Conservation (phyloP, 2,888 invertebrate genomes). For the Anoncus sp. region DNA sequence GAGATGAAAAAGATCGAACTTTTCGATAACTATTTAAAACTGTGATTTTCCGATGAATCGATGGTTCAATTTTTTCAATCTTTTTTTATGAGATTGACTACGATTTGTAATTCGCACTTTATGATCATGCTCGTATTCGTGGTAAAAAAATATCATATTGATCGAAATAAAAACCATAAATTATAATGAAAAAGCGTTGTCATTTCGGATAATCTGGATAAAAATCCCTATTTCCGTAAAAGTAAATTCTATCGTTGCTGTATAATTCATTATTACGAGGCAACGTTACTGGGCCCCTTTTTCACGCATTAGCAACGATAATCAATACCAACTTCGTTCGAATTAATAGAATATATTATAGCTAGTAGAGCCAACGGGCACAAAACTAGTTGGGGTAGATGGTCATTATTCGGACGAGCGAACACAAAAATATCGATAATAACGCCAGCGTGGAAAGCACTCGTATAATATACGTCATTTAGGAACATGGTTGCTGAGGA, state of each 20-base stretch:
- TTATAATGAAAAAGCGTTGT: too few species aligned
- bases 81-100: too few species aligned
- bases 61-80: too few species aligned
- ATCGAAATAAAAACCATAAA: too few species aligned
- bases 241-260: neutral
- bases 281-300: neutral
- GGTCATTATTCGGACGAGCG: slow-evolving; percentile 46
- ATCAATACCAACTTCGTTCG: slow-evolving; percentile 22
- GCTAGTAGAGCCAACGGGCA: neutral
- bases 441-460: slow-evolving; percentile 36
- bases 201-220: too few species aligned
- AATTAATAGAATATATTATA: slow-evolving; percentile 23
- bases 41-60: too few species aligned
- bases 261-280: neutral
- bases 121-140: too few species aligned
- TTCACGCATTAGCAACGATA: neutral
- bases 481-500: slow-evolving; percentile 39
- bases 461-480: too few species aligned
- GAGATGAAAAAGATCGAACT: too few species aligned
- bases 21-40: too few species aligned
- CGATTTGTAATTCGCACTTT: too few species aligned
- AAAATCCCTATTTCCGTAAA: neutral
- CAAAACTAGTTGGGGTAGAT: slow-evolving; percentile 22
- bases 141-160: too few species aligned
- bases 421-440: slow-evolving; percentile 60